A percentile compares a stretch with the other conserved stretches of the same genome.
Conservation (phyloP, 1,140 invertebrate species). For the Dendrolimus punctatus region DNA sequence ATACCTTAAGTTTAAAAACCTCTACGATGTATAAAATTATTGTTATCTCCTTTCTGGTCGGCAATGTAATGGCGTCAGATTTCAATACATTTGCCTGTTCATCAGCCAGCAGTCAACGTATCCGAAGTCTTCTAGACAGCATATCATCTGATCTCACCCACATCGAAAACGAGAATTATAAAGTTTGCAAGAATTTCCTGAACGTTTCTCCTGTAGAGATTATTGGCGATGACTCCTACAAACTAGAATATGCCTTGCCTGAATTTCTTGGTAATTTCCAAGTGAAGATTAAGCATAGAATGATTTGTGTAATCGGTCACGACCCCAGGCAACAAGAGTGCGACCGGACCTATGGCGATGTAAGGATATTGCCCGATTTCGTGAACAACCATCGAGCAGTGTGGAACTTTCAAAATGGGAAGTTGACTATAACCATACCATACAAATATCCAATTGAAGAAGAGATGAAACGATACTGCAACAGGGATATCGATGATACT, state of each 20-base stretch:
- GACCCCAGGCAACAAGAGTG: neutral
- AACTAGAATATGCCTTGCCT: neutral
- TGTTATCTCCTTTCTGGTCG: too few species aligned
- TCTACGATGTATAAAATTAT: too few species aligned
- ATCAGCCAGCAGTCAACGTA: neutral
- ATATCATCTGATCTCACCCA: neutral
- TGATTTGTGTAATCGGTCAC: constrained; percentile 1
- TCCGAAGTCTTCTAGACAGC: neutral
- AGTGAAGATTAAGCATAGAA: constrained; percentile 1
- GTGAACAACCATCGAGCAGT: constrained; percentile 1
- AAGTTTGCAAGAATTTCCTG: constrained; percentile 1
- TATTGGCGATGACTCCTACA: neutral
- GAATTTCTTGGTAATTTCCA: constrained; percentile 1
- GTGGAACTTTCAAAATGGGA: neutral
- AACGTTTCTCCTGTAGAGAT: neutral
- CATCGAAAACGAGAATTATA: neutral
- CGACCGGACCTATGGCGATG: neutral
- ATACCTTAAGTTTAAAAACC: too few species aligned
- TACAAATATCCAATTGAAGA: neutral
- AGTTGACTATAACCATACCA: neutral
- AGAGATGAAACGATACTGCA: neutral
- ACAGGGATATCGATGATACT: neutral
- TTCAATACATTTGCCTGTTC: too few species aligned
- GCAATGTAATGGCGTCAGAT: too few species aligned
- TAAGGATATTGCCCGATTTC: neutral